Conservation (phyloP, 2,888 invertebrate species). For the Acanthosepion esculentum region DNA sequence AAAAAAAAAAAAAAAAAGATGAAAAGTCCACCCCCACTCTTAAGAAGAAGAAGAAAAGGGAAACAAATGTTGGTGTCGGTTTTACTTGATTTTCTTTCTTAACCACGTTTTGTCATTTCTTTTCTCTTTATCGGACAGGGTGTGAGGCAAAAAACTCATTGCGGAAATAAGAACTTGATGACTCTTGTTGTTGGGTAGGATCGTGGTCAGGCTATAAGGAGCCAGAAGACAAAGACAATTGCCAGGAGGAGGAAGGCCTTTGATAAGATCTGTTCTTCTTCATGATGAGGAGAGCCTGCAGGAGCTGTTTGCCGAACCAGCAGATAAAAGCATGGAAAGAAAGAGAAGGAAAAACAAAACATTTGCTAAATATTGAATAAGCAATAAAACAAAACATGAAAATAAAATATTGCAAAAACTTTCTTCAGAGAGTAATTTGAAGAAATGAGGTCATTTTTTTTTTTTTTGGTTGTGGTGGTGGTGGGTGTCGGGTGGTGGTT, state of each 20-base stretch:
- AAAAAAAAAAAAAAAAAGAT: too few species aligned
- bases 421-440: too few species aligned
- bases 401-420: too few species aligned
- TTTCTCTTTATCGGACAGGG: background rate
- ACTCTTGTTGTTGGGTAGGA: background rate
- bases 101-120: background rate
- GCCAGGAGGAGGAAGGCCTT: slow-evolving; percentile 95
- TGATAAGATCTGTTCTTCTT: slow-evolving; percentile 93
- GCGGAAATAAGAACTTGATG: background rate
- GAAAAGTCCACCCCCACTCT: background rate
- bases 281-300: slow-evolving; percentile 88
- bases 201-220: slow-evolving; percentile 84
- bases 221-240: slow-evolving; percentile 91
- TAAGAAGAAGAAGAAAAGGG: background rate
- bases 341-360: background rate
- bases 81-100: background rate
- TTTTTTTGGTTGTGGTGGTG: too few species aligned
- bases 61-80: background rate
- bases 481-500: too few species aligned
- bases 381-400: too few species aligned
- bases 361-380: background rate
- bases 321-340: too few species aligned
- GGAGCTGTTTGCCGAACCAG: slow-evolving; percentile 78
- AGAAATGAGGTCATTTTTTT: too few species aligned
- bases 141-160: background rate